A percentile compares a stretch with the other conserved stretches of the same genome.
These are phyloP conservation scores for Rhea pennata DNA, from an alignment of 2,113 vertebrate genomes.

Conservation along the genomic window DNA sequence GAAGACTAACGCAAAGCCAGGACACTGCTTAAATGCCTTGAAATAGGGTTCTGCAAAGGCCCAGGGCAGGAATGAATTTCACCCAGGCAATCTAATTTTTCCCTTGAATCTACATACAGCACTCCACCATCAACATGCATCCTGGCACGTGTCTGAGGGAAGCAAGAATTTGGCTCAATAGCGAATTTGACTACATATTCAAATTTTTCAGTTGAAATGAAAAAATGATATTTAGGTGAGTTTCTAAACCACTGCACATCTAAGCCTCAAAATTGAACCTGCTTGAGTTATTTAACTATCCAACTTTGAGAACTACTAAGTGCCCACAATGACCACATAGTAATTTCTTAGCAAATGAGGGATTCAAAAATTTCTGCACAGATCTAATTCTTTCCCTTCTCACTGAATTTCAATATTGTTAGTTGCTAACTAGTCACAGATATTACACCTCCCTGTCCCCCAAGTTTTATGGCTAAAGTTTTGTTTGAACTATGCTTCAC, in stretches of 20 bases:
- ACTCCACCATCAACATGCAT: accelerated
- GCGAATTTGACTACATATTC: accelerated
- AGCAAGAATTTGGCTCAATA: neutral
- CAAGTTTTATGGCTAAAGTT: constrained; percentile 4
- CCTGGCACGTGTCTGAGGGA: neutral
- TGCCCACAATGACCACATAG: neutral
- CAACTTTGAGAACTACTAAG: neutral
- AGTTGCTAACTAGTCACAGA: constrained; percentile 47
- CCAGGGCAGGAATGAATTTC: neutral
- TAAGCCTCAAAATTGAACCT: neutral
- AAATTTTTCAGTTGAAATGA: neutral
- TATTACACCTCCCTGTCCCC: neutral
- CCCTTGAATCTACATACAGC: neutral
- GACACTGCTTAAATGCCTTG: neutral
- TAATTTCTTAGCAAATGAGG: neutral
- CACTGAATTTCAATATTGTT: constrained; percentile 1
- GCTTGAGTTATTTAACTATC: neutral
- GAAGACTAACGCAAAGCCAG: neutral
- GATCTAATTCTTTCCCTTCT: neutral
- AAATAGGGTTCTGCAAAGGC: neutral
- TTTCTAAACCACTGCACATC: neutral
- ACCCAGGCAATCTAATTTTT: neutral
- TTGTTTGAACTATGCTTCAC: constrained; percentile 21
- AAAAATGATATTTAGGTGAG: neutral
- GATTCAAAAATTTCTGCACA: neutral